Evolutionary conservation across 1,140 invertebrate genomes (phyloP), one percentile per base, ranked within the genome.

Genomic region (Bombus terrestris): DNA sequence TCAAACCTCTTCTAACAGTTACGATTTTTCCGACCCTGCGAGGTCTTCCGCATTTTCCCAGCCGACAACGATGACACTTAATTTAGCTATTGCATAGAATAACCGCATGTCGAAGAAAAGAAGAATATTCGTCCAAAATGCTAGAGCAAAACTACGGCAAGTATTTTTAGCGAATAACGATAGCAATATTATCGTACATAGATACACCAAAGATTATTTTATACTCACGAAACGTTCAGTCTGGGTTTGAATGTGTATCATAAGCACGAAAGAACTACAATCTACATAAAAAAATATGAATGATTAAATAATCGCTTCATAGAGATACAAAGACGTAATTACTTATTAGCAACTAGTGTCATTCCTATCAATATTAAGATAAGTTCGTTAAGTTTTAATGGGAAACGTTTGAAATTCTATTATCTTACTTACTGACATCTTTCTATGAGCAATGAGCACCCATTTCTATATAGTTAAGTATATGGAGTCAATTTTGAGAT

Each of bases 1-100:
- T n/a, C 87, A 85, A 12, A 90, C 83, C 64, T 76, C 87, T 28
- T 76, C 89, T 1, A 77, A 72, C 25, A 66, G 75, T 10, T 93
- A 92, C 35, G 91, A 94, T 85, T 93, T 93, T 71, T 73, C 89
- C 22, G 92, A 94, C 72, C 89, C 93, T 13, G 80, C 80, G 9
- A 92, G 93, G 75, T 73, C 89, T 8, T 93, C 92, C 0, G 92
- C 92, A 9, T 94, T 94, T 32, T 92, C 93, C 0, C 92, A 92
- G n/a, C 91, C 93, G 0, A 80, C 89, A 12, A 85, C 87, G 18
- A 92, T 93, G 81, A 93, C 91, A 25, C 83, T 94, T 12, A 94
- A 93, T 76, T 69, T 94, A 62, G 93, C 92, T 3, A 92, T 94
- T 25, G 93, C 93, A 41, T 94, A 87, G 68, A 28, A n/a, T 39